phyloP scores from a whole-genome alignment of 2,888 invertebrate genomes.

The Nemoura dubitans region DNA sequence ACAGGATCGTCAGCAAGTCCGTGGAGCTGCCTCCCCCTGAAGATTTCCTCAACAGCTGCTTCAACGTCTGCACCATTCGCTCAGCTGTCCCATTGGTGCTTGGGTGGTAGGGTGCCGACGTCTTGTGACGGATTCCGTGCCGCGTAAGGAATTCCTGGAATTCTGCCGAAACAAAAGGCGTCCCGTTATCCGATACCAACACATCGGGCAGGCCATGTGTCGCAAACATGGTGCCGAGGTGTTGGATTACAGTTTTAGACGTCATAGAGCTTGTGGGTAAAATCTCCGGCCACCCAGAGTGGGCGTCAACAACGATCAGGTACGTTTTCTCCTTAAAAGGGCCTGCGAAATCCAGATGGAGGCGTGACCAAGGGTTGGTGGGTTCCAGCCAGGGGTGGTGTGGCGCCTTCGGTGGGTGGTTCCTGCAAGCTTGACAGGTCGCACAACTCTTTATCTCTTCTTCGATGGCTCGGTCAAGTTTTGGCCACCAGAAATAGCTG shows the following conservation, averaged over 20 bases:
- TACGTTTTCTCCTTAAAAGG: constrained; percentile 50
- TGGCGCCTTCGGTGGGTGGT: constrained; percentile 40
- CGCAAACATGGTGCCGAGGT: constrained; percentile 48
- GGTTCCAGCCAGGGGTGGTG: constrained; percentile 48
- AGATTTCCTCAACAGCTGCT: too few species aligned
- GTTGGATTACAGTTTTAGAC: constrained; percentile 46
- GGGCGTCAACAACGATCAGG: constrained; percentile 52
- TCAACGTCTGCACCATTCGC: constrained; percentile 53
- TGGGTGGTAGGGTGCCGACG: constrained; percentile 52
- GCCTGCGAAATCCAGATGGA: constrained; percentile 49
- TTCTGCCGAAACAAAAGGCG: constrained; percentile 53
- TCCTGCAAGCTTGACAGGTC: neutral
- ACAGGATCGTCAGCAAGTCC: too few species aligned
- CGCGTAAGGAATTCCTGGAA: constrained; percentile 51
- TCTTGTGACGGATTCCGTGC: constrained; percentile 50
- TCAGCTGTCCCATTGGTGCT: constrained; percentile 54
- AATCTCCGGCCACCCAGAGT: constrained; percentile 52
- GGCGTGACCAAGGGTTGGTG: constrained; percentile 49
- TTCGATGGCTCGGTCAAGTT: neutral
- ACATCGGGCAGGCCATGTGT: constrained; percentile 52
- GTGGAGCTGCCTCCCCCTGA: too few species aligned
- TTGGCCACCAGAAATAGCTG: constrained; percentile 42
- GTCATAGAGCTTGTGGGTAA: constrained; percentile 43
- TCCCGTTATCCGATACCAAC: constrained; percentile 53
- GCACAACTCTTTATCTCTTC: constrained; percentile 42